Percentiles rank a stretch among this genome's conserved stretches.
Evolutionary conservation across 2,797 vertebrate species (phyloP).

Genomic region (Thripadectes ignobilis): DNA sequence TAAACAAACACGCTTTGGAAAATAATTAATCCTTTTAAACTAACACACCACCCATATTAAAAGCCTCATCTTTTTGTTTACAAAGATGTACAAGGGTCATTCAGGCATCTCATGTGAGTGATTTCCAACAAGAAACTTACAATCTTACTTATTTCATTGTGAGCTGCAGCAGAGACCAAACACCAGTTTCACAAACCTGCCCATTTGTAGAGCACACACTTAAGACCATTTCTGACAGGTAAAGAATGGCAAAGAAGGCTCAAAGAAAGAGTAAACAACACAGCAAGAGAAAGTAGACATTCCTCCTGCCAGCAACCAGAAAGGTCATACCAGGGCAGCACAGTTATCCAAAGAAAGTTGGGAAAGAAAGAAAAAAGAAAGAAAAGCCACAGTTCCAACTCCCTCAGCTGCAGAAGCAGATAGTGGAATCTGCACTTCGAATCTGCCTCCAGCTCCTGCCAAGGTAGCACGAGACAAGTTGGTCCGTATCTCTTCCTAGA

Average conservation of each 20-base stretch:
- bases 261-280: background rate
- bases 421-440: background rate
- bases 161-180: background rate
- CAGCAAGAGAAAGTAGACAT: background rate
- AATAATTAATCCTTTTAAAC: background rate
- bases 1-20: background rate
- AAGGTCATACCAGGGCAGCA: background rate
- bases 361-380: background rate
- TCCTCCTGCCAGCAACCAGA: background rate
- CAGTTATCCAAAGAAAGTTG: background rate
- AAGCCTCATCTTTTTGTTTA: background rate
- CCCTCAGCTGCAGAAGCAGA: background rate
- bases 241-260: background rate
- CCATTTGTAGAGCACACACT: background rate
- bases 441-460: background rate
- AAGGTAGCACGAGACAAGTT: background rate
- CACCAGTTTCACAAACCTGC: background rate
- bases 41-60: background rate
- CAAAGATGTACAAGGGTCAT: background rate
- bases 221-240: background rate
- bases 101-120: background rate
- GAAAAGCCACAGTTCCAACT: background rate
- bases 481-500: background rate
- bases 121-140: background rate
- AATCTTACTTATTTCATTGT: background rate